phyloP scores from a whole-genome alignment of 2,797 vertebrate genomes.

The Neosalanx taihuensis region DNA sequence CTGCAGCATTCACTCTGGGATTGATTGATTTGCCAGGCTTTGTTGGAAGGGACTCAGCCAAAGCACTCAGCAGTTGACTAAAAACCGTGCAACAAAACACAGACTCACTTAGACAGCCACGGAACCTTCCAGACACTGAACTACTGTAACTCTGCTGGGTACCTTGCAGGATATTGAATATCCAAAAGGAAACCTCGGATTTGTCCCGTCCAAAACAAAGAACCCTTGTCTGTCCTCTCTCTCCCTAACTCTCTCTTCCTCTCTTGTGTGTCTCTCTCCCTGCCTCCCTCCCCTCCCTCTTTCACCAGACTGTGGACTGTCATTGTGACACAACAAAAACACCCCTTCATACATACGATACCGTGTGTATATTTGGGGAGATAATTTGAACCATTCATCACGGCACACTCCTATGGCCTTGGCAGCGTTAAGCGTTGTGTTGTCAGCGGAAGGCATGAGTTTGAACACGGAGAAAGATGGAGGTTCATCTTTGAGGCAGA shows the following conservation, averaged over 20 bases:
- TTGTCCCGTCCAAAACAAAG: constrained; percentile 70
- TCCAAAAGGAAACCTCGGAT: constrained; percentile 73
- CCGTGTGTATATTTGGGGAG: constrained; percentile 35
- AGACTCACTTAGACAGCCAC: constrained; percentile 52
- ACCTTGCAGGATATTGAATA: constrained; percentile 74
- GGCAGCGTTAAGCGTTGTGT: constrained; percentile 49
- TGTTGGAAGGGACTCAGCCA: constrained; percentile 59
- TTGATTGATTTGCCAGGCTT: constrained; percentile 73
- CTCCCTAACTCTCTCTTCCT: constrained; percentile 28
- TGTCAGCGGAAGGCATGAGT: constrained; percentile 52
- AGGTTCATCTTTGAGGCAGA: neutral
- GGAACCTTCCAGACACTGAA: constrained; percentile 57
- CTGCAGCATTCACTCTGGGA: constrained; percentile 56
- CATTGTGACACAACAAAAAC: constrained; percentile 50
- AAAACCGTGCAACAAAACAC: constrained; percentile 59
- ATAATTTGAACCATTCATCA: constrained; percentile 46
- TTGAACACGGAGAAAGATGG: constrained; percentile 36
- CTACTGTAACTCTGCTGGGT: constrained; percentile 65
- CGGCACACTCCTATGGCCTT: constrained; percentile 27
- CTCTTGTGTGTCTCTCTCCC: constrained; percentile 28
- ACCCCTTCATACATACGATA: constrained; percentile 19
- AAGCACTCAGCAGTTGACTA: constrained; percentile 59
- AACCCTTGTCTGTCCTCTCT: constrained; percentile 57
- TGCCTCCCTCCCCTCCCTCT: constrained; percentile 9
- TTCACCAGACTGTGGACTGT: constrained; percentile 30